These are phyloP conservation scores for Platyscapa corneri DNA, from an alignment of 1,140 invertebrate species.

Conservation along the genomic window DNA sequence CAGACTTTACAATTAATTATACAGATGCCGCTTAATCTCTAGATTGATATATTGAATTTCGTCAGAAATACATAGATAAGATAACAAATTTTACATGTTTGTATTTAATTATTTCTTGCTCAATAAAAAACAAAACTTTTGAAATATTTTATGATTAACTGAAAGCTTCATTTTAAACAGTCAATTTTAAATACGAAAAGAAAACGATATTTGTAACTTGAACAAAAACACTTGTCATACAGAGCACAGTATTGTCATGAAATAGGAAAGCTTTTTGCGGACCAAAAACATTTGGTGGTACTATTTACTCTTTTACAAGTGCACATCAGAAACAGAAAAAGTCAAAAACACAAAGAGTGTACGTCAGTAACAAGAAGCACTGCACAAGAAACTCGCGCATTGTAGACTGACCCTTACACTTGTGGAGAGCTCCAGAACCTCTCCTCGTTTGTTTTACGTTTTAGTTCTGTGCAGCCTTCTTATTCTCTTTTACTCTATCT, in stretches of 20 bases:
- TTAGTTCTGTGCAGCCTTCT: conserved; percentile 5
- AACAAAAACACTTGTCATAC: neutral
- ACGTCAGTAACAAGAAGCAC: conserved; percentile 36
- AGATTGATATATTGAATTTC: neutral
- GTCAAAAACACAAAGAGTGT: neutral
- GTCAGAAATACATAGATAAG: neutral
- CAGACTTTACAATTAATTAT: neutral
- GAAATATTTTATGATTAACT: neutral
- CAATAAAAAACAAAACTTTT: neutral
- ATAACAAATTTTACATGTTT: neutral
- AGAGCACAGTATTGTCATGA: neutral
- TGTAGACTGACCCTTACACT: conserved; percentile 49
- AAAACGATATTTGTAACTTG: neutral
- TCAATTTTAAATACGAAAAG: neutral
- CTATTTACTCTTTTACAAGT: conserved; percentile 43
- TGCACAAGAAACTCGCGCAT: conserved; percentile 38
- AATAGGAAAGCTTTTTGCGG: conserved; percentile 7
- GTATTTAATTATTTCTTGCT: neutral
- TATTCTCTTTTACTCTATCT: neutral
- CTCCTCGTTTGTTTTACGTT: conserved; percentile 51
- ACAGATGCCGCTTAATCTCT: neutral
- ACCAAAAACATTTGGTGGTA: conserved; percentile 30
- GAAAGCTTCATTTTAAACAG: neutral
- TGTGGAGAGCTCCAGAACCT: conserved; percentile 34
- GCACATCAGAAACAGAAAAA: conserved; percentile 32